Evolutionary conservation across 2,888 invertebrate species (phyloP), one percentile per base, ranked within the genome.

Genomic region (Brassicogethes aeneus): DNA sequence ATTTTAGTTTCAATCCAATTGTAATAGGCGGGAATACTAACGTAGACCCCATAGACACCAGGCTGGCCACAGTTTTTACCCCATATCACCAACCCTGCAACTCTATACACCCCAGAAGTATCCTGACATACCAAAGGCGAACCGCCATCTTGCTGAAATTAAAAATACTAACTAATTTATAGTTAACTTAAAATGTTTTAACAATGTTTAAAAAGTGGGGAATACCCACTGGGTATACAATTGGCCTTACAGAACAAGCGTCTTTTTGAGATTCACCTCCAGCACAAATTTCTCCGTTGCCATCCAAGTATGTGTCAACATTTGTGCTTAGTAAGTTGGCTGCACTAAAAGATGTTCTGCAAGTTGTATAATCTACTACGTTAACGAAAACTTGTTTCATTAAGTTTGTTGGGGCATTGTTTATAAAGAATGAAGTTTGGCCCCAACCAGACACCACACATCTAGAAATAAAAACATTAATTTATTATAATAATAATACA

Each of bases 401-500:
- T 23, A 82, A 80, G 1, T 72, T 74, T 62, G 64, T 75, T 3
- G 65, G 65, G 2, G 64, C 61, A 40, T 64, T 61, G 33, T 46
- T 47, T 2, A 42, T 71, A 10, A 37, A 57, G 46, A 85, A 93
- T 50, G 82, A 79, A 50, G 86, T 74, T 60, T 88, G 85, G 10
- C 93, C 93, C 90, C 92, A 93, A 8, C 93, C 93, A n/a, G 84
- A 71, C 0, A 85, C 83, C 69, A 73, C 74, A 56, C 82, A 82
- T 46, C 71, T 71, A 43, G 16, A 52, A 54, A 23, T 23, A 7
- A n/a, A n/a, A n/a, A n/a, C n/a, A n/a, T n/a, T n/a, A n/a, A n/a
- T 41, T 17, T 43, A 23, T 23, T 35, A 23, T 34, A 15, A 35
- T 35, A 36, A 23, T 1, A 17, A 38, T 15, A 31, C 10, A 3